Evolutionary conservation across 2,113 vertebrate species (phyloP).

Genomic region (Bolborhynchus lineola): DNA sequence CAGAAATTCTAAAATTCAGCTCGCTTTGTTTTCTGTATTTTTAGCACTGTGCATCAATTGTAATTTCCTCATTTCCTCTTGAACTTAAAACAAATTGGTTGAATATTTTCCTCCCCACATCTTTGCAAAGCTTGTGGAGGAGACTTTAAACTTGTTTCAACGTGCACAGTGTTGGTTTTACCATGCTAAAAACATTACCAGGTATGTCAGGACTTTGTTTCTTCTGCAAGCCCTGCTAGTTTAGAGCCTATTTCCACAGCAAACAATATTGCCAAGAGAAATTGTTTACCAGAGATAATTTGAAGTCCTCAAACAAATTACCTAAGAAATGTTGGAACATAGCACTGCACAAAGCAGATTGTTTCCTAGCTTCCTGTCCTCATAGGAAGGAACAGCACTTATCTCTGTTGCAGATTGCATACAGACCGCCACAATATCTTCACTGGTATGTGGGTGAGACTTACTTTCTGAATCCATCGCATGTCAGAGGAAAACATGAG

Average conservation of each 20-base stretch:
- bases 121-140: neutral
- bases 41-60: rapidly evolving
- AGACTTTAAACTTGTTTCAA: neutral
- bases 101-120: neutral
- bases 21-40: neutral
- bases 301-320: slow-evolving; percentile 44
- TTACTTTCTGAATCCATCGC: neutral
- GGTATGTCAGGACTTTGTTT: neutral
- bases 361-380: neutral
- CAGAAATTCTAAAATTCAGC: neutral
- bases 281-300: slow-evolving; percentile 48
- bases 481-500: neutral
- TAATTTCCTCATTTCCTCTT: neutral
- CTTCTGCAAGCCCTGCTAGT: neutral
- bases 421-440: neutral
- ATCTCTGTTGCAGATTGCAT: neutral
- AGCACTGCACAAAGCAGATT: neutral
- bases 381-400: neutral
- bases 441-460: neutral
- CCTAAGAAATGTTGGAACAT: slow-evolving; percentile 32
- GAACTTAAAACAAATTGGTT: neutral
- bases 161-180: rapidly evolving
- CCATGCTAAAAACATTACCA: neutral
- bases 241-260: neutral
- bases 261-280: slow-evolving; percentile 13